Conservation (phyloP, 2,888 invertebrate genomes). For the Notocelia uddmanniana region DNA sequence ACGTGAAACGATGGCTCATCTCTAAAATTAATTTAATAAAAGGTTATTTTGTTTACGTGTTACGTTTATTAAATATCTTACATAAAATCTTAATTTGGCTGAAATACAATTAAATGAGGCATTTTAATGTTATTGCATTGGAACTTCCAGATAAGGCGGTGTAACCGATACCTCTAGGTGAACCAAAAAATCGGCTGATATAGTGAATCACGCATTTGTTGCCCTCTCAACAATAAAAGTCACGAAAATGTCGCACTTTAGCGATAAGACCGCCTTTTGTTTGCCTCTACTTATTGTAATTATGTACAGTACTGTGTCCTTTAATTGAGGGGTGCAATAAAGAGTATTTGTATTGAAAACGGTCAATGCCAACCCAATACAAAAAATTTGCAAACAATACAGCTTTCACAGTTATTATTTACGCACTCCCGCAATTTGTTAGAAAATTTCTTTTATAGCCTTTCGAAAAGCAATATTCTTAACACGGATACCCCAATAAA, state of each 20-base stretch:
- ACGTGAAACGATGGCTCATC: no score
- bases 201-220: conserved; percentile 57
- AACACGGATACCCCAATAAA: conserved; percentile 76
- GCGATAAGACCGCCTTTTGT: no score
- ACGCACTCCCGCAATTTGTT: conserved; percentile 56
- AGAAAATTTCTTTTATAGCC: conserved; percentile 57
- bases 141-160: conserved; percentile 57
- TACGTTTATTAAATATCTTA: no score
- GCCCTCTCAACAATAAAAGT: conserved; percentile 38
- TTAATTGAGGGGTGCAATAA: no score
- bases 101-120: conserved; percentile 49
- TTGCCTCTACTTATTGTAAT: no score
- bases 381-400: conserved; percentile 45
- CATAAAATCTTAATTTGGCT: conserved; percentile 26
- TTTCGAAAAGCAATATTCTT: conserved; percentile 59
- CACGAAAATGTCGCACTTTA: no score
- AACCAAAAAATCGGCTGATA: conserved; percentile 52
- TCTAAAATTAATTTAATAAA: not conserved
- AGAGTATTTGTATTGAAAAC: no score
- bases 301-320: no score
- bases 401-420: conserved; percentile 54
- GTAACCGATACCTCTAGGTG: conserved; percentile 48
- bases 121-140: conserved; percentile 55
- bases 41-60: conserved; percentile 14
- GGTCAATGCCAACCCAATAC: conserved; percentile 29